Evolutionary conservation across 1,140 invertebrate species (phyloP), one percentile per base, ranked within the genome.

Genomic region (Trigoniulus corallinus): DNA sequence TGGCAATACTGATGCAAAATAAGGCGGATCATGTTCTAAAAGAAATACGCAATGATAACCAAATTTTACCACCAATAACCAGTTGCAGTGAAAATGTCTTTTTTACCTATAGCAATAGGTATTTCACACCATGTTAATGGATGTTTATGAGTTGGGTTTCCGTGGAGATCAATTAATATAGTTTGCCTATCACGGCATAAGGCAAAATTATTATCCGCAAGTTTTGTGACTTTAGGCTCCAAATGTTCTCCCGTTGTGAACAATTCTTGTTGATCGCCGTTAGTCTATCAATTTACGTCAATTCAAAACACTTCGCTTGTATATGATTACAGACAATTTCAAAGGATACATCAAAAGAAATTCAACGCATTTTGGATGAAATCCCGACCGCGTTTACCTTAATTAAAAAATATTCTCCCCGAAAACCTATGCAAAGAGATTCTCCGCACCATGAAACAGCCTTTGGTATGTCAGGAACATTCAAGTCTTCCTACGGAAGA

Each of bases 11-110:
- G 85, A 88, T 39, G 96, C 67, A 3, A 89, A 67, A 68, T 88
- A 96, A 18, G 92, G 92, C 59, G 85, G 80, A 68, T 95, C 87
- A 76, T 89, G 86, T 15, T 80, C 87, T 88, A 60, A 55, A 73
- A 72, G 61, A 53, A 54, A 65, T 52, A 61, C 54, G 45, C 51
- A 53, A 58, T 18, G 49, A 51, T 48, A 3, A 54, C 22, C 34
- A 25, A 26, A 13, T 21, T 41, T 54, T 50, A 18, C 27, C 13
- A 20, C 10, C 20, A 47, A 25, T n/a, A 21, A 25, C 22, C 2
- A 1, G 41, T 27, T 48, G 22, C 15, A 46, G 15, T 25, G 58
- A 47, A 15, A 50, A 12, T 41, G 41, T 52, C 37, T 39, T 23
- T 56, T 51, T 53, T 66, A 88, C 80, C 75, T 62, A 89, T 72